Evolutionary conservation across 2,888 invertebrate species (phyloP).

Genomic region (Isoperla grammatica): DNA sequence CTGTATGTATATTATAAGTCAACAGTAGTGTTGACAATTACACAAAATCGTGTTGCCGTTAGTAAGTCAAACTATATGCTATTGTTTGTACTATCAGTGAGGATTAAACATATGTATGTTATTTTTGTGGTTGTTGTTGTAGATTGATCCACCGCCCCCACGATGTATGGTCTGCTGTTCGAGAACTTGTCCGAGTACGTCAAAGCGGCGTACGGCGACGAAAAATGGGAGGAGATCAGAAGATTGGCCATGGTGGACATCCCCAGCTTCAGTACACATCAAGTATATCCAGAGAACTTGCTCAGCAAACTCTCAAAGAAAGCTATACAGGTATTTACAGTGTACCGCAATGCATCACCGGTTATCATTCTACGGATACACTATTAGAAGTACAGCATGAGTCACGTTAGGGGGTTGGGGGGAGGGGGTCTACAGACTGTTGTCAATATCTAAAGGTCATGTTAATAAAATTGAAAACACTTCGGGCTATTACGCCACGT

Average conservation of each 20-base stretch:
- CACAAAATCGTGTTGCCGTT: no score
- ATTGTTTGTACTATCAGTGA: no score
- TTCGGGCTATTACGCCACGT: no score
- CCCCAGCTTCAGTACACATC: conserved; percentile 83
- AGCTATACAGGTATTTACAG: conserved; percentile 64
- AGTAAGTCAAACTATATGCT: no score
- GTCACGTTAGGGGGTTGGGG: no score
- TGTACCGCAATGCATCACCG: background rate
- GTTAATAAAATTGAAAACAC: no score
- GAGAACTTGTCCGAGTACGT: conserved; percentile 93
- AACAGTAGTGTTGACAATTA: no score
- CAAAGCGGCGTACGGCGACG: conserved; percentile 88
- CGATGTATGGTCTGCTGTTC: conserved; percentile 92
- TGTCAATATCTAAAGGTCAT: no score
- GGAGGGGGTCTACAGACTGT: no score
- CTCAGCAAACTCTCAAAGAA: conserved; percentile 79
- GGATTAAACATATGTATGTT: no score
- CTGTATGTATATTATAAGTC: no score
- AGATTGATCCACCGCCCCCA: background rate
- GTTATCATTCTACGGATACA: background rate
- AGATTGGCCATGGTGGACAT: conserved; percentile 80
- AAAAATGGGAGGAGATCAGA: conserved; percentile 88
- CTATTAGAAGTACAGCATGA: background rate
- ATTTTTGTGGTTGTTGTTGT: no score
- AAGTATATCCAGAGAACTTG: conserved; percentile 87